Conservation (phyloP, 2,797 vertebrate species). For the Galagoides demidoff region DNA sequence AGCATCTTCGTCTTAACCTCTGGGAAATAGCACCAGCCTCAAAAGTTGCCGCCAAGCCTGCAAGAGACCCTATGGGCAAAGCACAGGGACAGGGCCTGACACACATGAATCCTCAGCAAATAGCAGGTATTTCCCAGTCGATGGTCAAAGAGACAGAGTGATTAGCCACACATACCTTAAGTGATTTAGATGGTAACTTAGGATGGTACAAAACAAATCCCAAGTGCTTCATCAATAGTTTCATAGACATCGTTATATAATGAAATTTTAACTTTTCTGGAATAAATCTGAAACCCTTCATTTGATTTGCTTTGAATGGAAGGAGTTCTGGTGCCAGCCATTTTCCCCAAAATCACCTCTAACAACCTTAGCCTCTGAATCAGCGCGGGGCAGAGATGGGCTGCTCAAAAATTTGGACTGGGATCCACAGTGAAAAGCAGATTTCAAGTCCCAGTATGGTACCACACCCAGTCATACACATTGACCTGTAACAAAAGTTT, state of each 20-base stretch:
- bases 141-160: neutral
- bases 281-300: neutral
- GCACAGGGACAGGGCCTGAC: neutral
- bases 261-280: neutral
- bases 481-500: neutral
- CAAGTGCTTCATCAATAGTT: neutral
- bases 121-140: neutral
- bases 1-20: neutral
- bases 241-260: neutral
- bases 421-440: neutral
- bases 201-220: conserved; percentile 1
- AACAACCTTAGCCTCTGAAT: neutral
- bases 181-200: neutral
- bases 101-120: neutral
- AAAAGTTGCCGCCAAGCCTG: neutral
- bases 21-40: neutral
- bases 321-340: neutral
- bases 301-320: neutral
- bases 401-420: neutral
- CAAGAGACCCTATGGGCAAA: neutral
- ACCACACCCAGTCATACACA: neutral
- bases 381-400: neutral
- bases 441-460: neutral
- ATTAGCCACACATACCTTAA: neutral
- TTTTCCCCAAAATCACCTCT: conserved; percentile 1